These are phyloP conservation scores for Athrips mouffetella DNA, from an alignment of 2,888 invertebrate genomes.

Conservation along the genomic window DNA sequence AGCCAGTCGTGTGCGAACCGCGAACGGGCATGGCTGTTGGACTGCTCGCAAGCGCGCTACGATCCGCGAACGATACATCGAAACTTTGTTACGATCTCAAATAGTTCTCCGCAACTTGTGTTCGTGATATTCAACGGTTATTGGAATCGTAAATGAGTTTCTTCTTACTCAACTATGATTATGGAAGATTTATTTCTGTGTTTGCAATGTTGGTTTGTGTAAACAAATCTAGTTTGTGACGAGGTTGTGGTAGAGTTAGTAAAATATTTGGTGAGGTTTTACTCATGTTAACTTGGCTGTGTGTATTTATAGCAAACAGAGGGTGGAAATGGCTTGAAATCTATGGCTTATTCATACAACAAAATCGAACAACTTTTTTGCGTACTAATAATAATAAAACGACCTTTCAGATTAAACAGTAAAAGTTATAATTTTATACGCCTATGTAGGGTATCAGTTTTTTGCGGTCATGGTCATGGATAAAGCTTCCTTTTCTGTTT, in stretches of 20 bases:
- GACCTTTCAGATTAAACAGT: too few relatives aligned
- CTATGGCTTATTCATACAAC: too few relatives aligned
- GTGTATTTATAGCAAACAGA: too few relatives aligned
- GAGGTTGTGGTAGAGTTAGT: background rate
- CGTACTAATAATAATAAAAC: too few relatives aligned
- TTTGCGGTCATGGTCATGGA: too few relatives aligned
- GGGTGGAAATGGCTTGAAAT: too few relatives aligned
- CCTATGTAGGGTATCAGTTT: too few relatives aligned
- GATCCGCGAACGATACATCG: conserved; percentile 35
- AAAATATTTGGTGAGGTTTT: background rate
- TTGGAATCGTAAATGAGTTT: conserved; percentile 21
- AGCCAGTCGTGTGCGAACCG: conserved; percentile 54
- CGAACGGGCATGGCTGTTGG: conserved; percentile 43
- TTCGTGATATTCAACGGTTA: conserved; percentile 5
- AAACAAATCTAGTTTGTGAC: background rate
- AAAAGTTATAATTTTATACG: too few relatives aligned
- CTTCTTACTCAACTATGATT: conserved; percentile 13
- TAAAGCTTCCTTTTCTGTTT: too few relatives aligned
- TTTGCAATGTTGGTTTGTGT: background rate
- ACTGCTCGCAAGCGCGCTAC: conserved; percentile 18
- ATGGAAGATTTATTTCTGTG: background rate
- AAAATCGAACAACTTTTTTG: too few relatives aligned
- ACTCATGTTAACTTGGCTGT: too few relatives aligned
- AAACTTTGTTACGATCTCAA: conserved; percentile 38
- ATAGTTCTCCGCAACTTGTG: too few relatives aligned